Evolutionary conservation across 2,888 invertebrate species (phyloP), one percentile per base, ranked within the genome.

Genomic region (Adineta ricciae): DNA sequence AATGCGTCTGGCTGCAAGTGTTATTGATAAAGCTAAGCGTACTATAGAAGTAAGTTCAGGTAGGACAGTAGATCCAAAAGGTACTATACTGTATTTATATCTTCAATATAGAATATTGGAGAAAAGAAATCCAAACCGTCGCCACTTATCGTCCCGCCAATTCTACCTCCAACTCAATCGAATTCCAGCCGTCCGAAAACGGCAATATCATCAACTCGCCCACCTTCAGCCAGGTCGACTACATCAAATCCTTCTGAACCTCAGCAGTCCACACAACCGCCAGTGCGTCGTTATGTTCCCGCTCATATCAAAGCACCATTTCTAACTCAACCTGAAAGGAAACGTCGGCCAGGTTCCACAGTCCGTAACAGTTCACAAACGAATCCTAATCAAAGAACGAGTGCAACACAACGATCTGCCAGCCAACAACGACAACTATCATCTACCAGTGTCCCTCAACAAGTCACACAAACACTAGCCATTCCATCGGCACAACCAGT

Each of bases 301-400:
- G 73, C 73, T 38, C 73, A 73, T 73, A 36, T 73, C 21, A 73
- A 73, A 73, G 73, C 73, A 41, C 73, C 73, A 73, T 73, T 73
- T 73, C 38, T 21, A 36, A 73, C 73, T 36, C 21, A 38, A 73
- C 38, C 73, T 7, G 73, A 73, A 41, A 38, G 24, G 24, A 73
- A 73, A 41, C 73, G 73, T n/a, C 73, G 73, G 24, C 36, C 36
- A 1, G 38, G 24, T 73, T 64, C 64, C 27, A 27, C 64, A 9
- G 5, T 32, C 16, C 64, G 64, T 14, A 32, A 27, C 16, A 64
- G 64, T 64, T 14, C 16, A 14, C 73, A 41, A 38, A 19, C 36
- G 7, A 36, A 36, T 73, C 1, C 21, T 11, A 36, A 7, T 21
- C 21, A 36, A 41, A 21, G 24, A 24, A 19, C 73, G 14, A 38